Evolutionary conservation across 2,888 invertebrate genomes (phyloP), one percentile per base, ranked within the genome.

Genomic region (Heteropelma amictum): DNA sequence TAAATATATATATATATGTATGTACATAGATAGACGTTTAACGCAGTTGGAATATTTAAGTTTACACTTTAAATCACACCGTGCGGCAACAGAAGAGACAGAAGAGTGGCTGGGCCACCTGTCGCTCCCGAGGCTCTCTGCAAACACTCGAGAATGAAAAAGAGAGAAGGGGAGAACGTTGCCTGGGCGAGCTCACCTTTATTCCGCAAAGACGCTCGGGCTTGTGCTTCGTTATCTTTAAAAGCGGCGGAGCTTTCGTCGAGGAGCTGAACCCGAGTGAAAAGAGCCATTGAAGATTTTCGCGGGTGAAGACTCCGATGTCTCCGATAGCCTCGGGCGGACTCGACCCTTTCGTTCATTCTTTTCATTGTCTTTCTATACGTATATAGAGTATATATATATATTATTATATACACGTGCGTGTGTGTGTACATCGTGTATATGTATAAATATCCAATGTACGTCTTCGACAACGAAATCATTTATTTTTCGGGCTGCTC

Each of bases 51-150:
- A 84, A 85, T 85, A 85, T 85, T 85, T 84, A 82, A 85, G 83
- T 85, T 85, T 85, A 84, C 85, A 82, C 84, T 85, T 85, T 83
- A 81, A 85, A 85, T 85, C 84, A 83, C 81, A 83, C 78, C 74
- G 72, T 64, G 79, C 30, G 61, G 60, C 42, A 54, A 60, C 60
- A 70, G 45, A 45, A 26, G 33, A 63, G 28, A 42, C 45, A 61
- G 60, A 58, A 28, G 64, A 47, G 38, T 74, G 75, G 78, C 71
- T 75, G 42, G 71, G 81, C 84, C 84, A 84, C 84, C 84, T 84
- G 84, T 84, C 83, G 83, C 83, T 80, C 82, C 75, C 77, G 77
- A 75, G 74, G 76, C 81, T 74, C 81, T 80, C 75, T 54, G 61
- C 75, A 75, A 75, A 75, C 75, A 75, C 75, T 75, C 67, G 49